Conservation (phyloP, 1,140 invertebrate species). For the Dendroctonus valens region DNA sequence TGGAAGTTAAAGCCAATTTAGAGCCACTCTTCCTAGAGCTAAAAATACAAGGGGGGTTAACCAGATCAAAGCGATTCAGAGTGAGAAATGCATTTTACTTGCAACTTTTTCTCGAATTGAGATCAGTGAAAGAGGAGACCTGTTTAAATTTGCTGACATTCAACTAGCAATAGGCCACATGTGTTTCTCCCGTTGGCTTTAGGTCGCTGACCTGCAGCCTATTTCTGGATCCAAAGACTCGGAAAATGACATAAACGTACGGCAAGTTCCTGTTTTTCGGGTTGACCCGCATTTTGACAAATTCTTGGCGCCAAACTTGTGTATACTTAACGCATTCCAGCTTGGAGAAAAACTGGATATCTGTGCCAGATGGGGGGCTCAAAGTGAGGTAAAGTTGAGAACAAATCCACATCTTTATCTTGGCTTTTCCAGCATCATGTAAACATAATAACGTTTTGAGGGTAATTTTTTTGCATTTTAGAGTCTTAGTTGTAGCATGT, state of each 20-base stretch:
- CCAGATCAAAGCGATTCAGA: too few species aligned
- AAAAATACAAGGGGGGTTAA: conserved; percentile 18
- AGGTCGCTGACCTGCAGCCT: conserved; percentile 10
- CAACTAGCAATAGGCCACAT: too few species aligned
- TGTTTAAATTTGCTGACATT: too few species aligned
- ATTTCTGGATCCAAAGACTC: conserved; percentile 23
- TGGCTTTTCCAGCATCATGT: too few species aligned
- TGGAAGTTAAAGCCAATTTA: conserved; percentile 25
- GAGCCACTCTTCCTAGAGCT: conserved; percentile 13
- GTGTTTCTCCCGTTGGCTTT: conserved; percentile 1
- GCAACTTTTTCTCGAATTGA: too few species aligned
- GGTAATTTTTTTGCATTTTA: too few species aligned
- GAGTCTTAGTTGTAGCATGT: too few species aligned
- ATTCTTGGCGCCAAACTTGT: conserved; percentile 24
- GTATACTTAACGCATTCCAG: conserved; percentile 21
- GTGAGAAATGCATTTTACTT: too few species aligned
- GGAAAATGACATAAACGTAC: conserved; percentile 26
- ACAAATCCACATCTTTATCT: too few species aligned
- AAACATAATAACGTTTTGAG: too few species aligned
- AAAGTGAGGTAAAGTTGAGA: too few species aligned
- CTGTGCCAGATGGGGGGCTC: not conserved
- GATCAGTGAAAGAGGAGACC: too few species aligned
- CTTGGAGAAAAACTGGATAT: conserved; percentile 4
- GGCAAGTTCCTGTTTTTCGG: conserved; percentile 4
- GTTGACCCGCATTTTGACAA: conserved; percentile 27